Base-by-base conservation (phyloP, 1,140 invertebrate species). In the Schlechtendalia chinensis region DNA sequence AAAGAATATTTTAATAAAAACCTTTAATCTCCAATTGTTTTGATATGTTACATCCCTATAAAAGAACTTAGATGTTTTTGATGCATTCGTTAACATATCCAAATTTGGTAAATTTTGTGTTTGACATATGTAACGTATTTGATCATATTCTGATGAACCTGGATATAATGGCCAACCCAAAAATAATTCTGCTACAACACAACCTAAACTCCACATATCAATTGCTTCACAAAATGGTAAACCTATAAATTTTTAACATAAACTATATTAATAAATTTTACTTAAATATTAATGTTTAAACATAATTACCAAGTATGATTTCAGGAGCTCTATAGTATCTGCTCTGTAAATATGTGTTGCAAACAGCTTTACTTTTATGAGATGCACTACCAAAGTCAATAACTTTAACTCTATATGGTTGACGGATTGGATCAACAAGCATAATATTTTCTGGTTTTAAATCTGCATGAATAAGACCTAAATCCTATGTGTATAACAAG, bases 391-490 rank as follows among this genome's bases (percentile, higher is more conserved):
- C 98, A 89, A 99, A 99, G 88, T 99, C 98, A 84, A 99, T 99
- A 11, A 99, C 96, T 90, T 98, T 98, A 17, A 96, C 94, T 84
- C 96, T 89, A 87, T 98, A 99, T 0, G 98, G 98, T 85, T 99
- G 97, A 82, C 97, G 91, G 45, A 93, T 91, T 47, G 98, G 98
- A 88, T 99, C 97, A 75, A 99, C 96, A 84, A 99, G 87, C 98
- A 99, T 99, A 84, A 99, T 99, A 87, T 99, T 99, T 88, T 99
- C 98, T 14, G 98, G 98, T 88, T 99, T 99, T 82, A 99, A 88
- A 88, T 99, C 98, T 75, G 98, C 98, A 88, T 99, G 98, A 86
- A 99, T 99, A 83, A 99, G 89, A 81, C 97, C 97, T 84, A 99
- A 89, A 93, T 98, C 96, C 92, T 96, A 6, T 16, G 0, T n/a